These are phyloP conservation scores for Nipponia nippon DNA, from an alignment of 2,113 vertebrate genomes.

Conservation along the genomic window DNA sequence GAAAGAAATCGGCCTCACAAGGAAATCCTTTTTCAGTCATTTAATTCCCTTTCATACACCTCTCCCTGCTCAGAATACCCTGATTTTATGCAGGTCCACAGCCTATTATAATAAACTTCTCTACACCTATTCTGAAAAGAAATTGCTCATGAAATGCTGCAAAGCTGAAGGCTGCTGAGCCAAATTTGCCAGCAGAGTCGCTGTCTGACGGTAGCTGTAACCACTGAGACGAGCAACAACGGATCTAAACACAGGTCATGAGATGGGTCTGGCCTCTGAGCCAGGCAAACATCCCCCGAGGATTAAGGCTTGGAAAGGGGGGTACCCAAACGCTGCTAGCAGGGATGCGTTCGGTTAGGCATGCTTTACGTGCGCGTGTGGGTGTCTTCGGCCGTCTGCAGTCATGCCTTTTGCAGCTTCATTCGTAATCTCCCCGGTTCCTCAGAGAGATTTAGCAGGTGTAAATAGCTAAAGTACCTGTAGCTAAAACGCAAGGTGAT, in stretches of 20 bases:
- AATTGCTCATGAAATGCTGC: conserved; percentile 5
- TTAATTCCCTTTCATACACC: conserved; percentile 39
- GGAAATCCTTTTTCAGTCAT: conserved; percentile 45
- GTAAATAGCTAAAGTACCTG: background rate
- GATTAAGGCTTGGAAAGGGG: background rate
- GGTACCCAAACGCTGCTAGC: background rate
- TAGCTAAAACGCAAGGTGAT: background rate
- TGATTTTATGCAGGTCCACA: conserved; percentile 66
- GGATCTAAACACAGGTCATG: background rate
- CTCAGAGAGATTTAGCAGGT: background rate
- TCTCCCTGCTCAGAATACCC: background rate
- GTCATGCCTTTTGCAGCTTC: background rate
- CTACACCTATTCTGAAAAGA: background rate
- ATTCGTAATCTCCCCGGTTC: background rate
- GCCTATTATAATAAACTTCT: conserved; percentile 26
- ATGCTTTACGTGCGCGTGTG: fast-evolving
- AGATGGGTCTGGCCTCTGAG: background rate
- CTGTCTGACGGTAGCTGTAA: background rate
- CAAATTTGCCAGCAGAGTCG: background rate
- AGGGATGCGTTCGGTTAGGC: background rate
- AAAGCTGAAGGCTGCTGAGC: background rate
- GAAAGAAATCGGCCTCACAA: background rate
- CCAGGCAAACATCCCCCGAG: background rate
- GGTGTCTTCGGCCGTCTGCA: too few species aligned
- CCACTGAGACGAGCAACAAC: background rate